These are phyloP conservation scores for Lepeophtheirus nordmannii DNA, from an alignment of 2,888 invertebrate genomes.

Conservation along the genomic window DNA sequence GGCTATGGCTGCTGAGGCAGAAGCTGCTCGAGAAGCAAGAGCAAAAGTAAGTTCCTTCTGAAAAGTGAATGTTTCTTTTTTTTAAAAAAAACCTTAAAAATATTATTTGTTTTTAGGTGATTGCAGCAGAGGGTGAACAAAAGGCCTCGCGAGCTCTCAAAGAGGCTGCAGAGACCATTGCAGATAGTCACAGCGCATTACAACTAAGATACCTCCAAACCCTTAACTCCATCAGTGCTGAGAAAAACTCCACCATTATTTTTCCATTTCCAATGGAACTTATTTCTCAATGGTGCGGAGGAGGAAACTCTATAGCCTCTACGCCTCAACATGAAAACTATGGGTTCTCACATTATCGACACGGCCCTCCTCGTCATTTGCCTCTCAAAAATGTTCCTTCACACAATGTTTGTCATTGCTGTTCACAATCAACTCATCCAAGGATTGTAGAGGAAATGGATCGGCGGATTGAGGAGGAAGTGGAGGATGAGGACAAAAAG, in stretches of 20 bases:
- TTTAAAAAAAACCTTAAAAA: neutral
- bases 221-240: conserved; percentile 20
- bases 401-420: neutral
- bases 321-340: neutral
- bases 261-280: conserved; percentile 20
- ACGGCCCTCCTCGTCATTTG: neutral
- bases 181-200: conserved; percentile 20
- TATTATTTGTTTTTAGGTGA: neutral
- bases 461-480: neutral
- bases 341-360: neutral
- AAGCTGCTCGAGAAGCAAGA: conserved; percentile 59
- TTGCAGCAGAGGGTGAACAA: conserved; percentile 8
- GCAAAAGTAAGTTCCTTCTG: conserved; percentile 46
- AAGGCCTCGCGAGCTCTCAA: conserved; percentile 15
- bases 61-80: neutral
- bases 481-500: neutral
- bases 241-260: conserved; percentile 17
- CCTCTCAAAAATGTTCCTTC: neutral
- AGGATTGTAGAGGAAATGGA: neutral
- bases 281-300: conserved; percentile 11
- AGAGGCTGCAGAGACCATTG: conserved; percentile 22
- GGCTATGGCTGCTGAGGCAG: conserved; percentile 68
- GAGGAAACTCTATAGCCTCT: neutral
- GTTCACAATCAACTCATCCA: neutral
- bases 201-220: conserved; percentile 18